Percentiles rank a stretch among this genome's conserved stretches.
Conservation (phyloP, 2,888 invertebrate species). For the Venustoraphidia nigricollis region DNA sequence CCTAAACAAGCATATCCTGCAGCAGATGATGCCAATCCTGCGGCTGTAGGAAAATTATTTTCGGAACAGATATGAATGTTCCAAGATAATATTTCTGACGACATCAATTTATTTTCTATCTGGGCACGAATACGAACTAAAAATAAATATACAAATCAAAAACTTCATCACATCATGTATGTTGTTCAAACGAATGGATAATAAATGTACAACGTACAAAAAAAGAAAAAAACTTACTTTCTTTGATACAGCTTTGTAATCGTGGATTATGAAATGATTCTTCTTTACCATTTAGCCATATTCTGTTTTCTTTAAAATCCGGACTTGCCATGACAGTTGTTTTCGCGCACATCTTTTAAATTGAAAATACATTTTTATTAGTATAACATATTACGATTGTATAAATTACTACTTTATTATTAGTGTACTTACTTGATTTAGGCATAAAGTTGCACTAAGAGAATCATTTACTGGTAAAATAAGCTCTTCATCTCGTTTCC, state of each 20-base stretch:
- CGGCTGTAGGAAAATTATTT: constrained; percentile 98
- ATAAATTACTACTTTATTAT: not conserved
- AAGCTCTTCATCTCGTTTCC: constrained; percentile 82
- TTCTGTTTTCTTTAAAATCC: constrained; percentile 53
- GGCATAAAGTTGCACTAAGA: constrained; percentile 78
- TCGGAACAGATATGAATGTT: constrained; percentile 71
- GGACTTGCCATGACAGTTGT: constrained; percentile 70
- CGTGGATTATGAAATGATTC: constrained; percentile 57
- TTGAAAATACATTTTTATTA: not conserved
- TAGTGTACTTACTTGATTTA: constrained; percentile 45
- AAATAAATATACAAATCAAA: constrained; percentile 12
- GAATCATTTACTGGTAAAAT: constrained; percentile 95
- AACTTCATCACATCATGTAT: not conserved
- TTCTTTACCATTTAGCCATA: constrained; percentile 84
- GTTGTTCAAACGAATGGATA: not conserved
- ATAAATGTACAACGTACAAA: not conserved
- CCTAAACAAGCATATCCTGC: constrained; percentile 92
- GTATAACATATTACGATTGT: constrained; percentile 1
- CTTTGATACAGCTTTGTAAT: constrained; percentile 57
- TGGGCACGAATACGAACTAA: constrained; percentile 33
- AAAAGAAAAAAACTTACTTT: constrained; percentile 40
- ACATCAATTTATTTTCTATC: constrained; percentile 7
- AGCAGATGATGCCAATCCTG: constrained; percentile 95
- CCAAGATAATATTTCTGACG: constrained; percentile 39
- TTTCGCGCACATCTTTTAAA: constrained; percentile 65